Conservation (phyloP, 2,888 invertebrate genomes). For the Callyntrura sp. region DNA sequence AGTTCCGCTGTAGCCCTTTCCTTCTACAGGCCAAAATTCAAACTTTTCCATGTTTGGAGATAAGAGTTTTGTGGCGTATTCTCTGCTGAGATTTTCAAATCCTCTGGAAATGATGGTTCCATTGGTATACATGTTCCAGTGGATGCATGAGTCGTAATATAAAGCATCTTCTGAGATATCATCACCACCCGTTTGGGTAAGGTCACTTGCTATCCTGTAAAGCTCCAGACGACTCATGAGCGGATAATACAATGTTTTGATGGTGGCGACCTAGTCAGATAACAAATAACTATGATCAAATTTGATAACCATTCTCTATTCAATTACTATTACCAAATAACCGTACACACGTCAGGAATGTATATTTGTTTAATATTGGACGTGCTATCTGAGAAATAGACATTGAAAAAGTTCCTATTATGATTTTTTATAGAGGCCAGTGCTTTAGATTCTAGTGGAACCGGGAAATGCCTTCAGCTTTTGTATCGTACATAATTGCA, state of each 20-base stretch:
- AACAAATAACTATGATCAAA: no score
- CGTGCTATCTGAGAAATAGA: no score
- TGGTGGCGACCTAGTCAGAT: constrained; percentile 7
- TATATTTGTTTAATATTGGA: no score
- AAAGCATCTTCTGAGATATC: not conserved
- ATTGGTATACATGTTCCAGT: constrained; percentile 41
- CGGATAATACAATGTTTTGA: constrained; percentile 40
- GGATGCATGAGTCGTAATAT: constrained; percentile 40
- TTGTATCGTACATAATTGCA: no score
- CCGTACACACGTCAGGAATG: no score
- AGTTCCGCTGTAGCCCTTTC: constrained; percentile 21
- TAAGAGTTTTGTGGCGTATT: constrained; percentile 10
- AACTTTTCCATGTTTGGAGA: constrained; percentile 37
- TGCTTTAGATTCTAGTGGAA: no score
- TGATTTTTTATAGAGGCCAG: no score
- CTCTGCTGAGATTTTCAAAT: constrained; percentile 24
- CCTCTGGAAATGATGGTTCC: constrained; percentile 35
- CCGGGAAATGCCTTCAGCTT: no score
- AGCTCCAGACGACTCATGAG: constrained; percentile 48
- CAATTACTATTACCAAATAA: no score
- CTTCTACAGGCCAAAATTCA: constrained; percentile 29
- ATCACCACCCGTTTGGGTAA: not conserved
- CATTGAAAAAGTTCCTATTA: no score
- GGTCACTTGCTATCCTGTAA: constrained; percentile 31
- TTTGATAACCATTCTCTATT: no score